These are phyloP conservation scores for Anoura caudifer DNA, from an alignment of 2,113 vertebrate genomes.

Conservation along the genomic window DNA sequence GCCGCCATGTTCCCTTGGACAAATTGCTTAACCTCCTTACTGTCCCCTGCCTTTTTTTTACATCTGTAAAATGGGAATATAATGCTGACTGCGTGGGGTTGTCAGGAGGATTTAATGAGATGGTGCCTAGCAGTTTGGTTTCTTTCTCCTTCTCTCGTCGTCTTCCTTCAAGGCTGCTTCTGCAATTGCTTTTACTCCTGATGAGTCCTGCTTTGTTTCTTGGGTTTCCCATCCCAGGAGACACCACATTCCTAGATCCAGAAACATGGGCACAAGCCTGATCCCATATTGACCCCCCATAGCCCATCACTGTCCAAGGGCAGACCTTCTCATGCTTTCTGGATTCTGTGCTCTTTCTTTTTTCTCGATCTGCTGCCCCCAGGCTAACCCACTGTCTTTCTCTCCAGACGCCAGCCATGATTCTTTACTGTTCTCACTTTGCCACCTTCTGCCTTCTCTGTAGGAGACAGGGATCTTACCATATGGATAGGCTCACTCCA, in stretches of 20 bases:
- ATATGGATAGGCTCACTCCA: rapidly evolving
- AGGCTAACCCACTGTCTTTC: not conserved
- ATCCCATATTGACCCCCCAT: not conserved
- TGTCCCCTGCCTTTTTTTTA: not conserved
- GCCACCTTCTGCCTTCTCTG: not conserved
- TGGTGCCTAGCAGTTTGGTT: not conserved
- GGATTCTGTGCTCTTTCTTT: not conserved
- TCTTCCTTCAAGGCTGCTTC: not conserved
- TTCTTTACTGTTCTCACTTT: not conserved
- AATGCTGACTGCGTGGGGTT: rapidly evolving
- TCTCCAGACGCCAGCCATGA: rapidly evolving
- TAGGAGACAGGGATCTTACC: not conserved
- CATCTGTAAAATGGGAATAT: not conserved
- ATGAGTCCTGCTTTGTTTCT: not conserved
- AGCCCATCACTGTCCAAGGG: not conserved
- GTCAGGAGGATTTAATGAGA: not conserved
- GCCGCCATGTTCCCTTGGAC: not conserved
- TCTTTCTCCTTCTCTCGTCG: not conserved
- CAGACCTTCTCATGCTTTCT: not conserved
- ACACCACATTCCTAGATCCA: not conserved
- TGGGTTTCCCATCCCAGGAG: not conserved
- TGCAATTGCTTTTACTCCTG: not conserved
- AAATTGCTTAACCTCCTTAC: not conserved
- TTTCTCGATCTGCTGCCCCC: not conserved
- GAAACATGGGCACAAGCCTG: not conserved